Base-by-base conservation (phyloP, 2,113 vertebrate species). In the Ptilonorhynchus violaceus region DNA sequence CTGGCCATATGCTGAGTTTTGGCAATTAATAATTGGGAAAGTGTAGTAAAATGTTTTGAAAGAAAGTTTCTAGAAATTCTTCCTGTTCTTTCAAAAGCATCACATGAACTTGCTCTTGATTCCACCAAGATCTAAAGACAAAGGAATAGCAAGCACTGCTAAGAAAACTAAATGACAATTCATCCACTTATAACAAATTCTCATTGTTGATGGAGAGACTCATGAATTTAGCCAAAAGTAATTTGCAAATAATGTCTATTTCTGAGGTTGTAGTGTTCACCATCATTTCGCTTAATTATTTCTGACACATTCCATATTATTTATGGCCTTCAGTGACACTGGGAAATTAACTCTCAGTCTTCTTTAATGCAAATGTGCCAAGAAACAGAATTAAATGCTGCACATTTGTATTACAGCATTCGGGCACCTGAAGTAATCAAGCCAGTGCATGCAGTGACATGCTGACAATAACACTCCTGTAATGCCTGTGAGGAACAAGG, bases 201-300 rank as follows among this genome's bases (percentile, higher is more conserved):
- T 68, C 85, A 30, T 39, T 86, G 76, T 79, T 92, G 82, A 78
- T 88, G 37, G 64, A 94, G 56, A 95, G 68, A 92, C 64, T 89
- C 55, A n/a, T 66, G 47, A 90, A 76, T 92, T 73, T 69, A 66
- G 44, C 69, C 6, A 1, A 92, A 84, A 95, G 50, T 80, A 96
- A 96, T 96, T 97, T 92, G 79, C 42, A 97, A 97, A 88, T 92
- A 96, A 89, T 55, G 5, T 66, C 75, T 92, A 25, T 93, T 93
- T 94, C 89, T 92, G 63, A 64, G 30, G 53, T 42, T 91, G 30
- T 28, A 74, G 78, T 55, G 64, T 53, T 94, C 79, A 22, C 69
- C 94, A 88, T 78, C n/a, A 55, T 88, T 85, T 93, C 91, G 92
- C 85, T 88, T 95, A 98, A 97, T 97, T 97, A 96, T 93, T 96